Evolutionary conservation across 2,888 invertebrate genomes (phyloP).

Genomic region (Autographa gamma): DNA sequence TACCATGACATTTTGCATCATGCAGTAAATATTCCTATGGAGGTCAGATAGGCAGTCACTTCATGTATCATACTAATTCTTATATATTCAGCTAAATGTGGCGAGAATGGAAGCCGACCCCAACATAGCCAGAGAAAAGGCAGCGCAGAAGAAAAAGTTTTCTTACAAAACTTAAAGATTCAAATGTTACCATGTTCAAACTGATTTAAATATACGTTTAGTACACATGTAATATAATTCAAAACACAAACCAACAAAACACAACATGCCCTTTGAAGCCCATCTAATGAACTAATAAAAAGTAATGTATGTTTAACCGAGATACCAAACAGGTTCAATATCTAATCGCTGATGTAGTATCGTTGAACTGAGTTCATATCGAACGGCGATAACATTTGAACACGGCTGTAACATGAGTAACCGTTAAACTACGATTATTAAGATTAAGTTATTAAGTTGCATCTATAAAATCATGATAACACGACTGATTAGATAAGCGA

Average conservation of each 20-base stretch:
- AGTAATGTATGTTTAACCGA: not conserved
- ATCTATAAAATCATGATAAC: slow-evolving; percentile 4
- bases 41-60: too few species aligned
- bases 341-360: slow-evolving; percentile 1
- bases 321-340: not conserved
- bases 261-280: not conserved
- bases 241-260: not conserved
- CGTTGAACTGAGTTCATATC: not conserved
- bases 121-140: too few species aligned
- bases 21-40: too few species aligned
- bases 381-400: not conserved
- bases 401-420: not conserved
- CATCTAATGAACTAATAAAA: slow-evolving; percentile 4
- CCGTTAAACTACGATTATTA: slow-evolving; percentile 1
- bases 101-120: too few species aligned
- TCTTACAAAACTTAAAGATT: too few species aligned
- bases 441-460: not conserved
- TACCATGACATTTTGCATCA: too few species aligned
- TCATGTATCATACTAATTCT: too few species aligned
- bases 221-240: not conserved
- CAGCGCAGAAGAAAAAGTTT: too few species aligned
- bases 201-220: too few species aligned
- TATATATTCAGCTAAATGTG: too few species aligned
- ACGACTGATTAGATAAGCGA: not conserved
- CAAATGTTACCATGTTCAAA: too few species aligned